Conservation (phyloP, 2,797 vertebrate genomes). For the Fistularia tabacaria region DNA sequence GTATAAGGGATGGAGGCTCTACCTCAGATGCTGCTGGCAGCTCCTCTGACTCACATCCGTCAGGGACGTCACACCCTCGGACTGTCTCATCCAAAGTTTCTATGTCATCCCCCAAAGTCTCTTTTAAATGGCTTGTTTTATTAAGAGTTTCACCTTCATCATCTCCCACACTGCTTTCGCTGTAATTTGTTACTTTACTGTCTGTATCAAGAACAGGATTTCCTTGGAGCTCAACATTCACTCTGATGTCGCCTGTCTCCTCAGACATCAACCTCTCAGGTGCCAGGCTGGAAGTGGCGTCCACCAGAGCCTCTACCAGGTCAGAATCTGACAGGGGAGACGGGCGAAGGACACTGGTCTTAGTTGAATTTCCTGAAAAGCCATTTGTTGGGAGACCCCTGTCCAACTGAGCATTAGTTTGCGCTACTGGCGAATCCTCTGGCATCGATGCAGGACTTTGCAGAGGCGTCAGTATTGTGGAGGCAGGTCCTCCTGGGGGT, state of each 20-base stretch:
- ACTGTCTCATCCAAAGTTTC: slow-evolving; percentile 7
- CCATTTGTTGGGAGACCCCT: slow-evolving; percentile 26
- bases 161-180: slow-evolving; percentile 17
- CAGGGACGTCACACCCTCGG: slow-evolving; percentile 48
- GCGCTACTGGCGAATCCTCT: slow-evolving; percentile 4
- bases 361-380: slow-evolving; percentile 40
- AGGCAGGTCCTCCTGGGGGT: slow-evolving; percentile 18
- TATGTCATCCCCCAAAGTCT: slow-evolving; percentile 16
- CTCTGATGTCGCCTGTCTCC: slow-evolving; percentile 16
- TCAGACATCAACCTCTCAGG: slow-evolving; percentile 15
- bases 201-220: slow-evolving; percentile 13
- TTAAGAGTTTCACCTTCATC: slow-evolving; percentile 13
- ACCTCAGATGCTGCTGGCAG: slow-evolving; percentile 40
- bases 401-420: slow-evolving; percentile 15
- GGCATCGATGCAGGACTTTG: slow-evolving; percentile 18
- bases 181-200: slow-evolving; percentile 4
- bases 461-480: neutral
- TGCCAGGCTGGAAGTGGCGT: slow-evolving; percentile 27
- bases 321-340: slow-evolving; percentile 52
- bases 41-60: slow-evolving; percentile 46
- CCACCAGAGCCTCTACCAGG: slow-evolving; percentile 39
- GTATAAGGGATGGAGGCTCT: slow-evolving; percentile 25
- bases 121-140: slow-evolving; percentile 28
- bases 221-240: slow-evolving; percentile 20
- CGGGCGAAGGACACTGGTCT: slow-evolving; percentile 45